Evolutionary conservation across 2,888 invertebrate genomes (phyloP).

Genomic region (Phyllotreta striolata): DNA sequence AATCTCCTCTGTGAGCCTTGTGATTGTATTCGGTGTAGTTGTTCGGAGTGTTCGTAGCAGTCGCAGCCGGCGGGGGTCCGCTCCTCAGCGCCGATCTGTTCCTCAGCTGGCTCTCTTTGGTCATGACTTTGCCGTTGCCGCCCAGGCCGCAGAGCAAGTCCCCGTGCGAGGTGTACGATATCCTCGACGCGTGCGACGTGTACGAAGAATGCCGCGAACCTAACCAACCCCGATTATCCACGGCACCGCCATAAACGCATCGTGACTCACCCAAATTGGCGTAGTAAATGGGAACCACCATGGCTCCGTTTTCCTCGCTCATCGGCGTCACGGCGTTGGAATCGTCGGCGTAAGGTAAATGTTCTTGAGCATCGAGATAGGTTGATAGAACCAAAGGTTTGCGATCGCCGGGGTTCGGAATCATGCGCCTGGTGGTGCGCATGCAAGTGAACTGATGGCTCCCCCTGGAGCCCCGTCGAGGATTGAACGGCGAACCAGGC

Average conservation of each 20-base stretch:
- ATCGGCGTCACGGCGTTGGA: conserved; percentile 97
- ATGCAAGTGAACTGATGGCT: conserved; percentile 88
- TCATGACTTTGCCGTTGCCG: conserved; percentile 70
- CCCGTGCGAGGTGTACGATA: conserved; percentile 94
- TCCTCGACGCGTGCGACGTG: conserved; percentile 91
- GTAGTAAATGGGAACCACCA: conserved; percentile 91
- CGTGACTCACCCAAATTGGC: conserved; percentile 75
- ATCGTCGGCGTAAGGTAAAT: conserved; percentile 96
- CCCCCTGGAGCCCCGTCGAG: conserved; percentile 87
- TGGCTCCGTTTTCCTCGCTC: conserved; percentile 97
- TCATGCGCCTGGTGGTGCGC: conserved; percentile 82
- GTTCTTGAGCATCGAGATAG: conserved; percentile 93
- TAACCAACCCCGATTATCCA: conserved; percentile 42
- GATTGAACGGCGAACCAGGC: conserved; percentile 96
- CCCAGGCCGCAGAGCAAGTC: conserved; percentile 82
- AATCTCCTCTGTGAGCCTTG: conserved; percentile 75
- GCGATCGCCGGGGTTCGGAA: conserved; percentile 83
- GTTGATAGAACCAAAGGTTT: conserved; percentile 94
- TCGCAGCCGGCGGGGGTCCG: conserved; percentile 63
- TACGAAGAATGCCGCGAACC: conserved; percentile 94
- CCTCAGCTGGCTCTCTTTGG: conserved; percentile 86
- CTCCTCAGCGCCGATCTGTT: conserved; percentile 75
- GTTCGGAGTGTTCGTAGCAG: conserved; percentile 55
- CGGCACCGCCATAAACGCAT: background rate
- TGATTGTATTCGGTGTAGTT: conserved; percentile 70